These are phyloP conservation scores for Drosophila auraria DNA, from an alignment of 1,140 invertebrate species.

Conservation along the genomic window DNA sequence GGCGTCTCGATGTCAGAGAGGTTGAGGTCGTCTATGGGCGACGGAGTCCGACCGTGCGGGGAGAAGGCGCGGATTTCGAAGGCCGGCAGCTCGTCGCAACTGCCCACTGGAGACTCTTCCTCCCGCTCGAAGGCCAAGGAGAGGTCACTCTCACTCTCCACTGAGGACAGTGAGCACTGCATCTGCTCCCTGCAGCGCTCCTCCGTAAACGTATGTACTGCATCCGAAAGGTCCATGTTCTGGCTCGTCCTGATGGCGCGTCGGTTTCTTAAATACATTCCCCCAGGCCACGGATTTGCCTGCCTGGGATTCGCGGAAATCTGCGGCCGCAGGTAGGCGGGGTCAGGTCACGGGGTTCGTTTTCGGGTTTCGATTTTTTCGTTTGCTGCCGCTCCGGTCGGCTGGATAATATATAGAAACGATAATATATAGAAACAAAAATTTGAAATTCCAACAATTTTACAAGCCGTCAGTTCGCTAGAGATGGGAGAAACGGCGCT, in stretches of 20 bases:
- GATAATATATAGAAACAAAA: constrained; percentile 7
- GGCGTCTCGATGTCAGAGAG: constrained; percentile 58
- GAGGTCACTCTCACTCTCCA: constrained; percentile 76
- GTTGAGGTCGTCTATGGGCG: constrained; percentile 73
- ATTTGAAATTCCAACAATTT: constrained; percentile 35
- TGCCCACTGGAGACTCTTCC: constrained; percentile 28
- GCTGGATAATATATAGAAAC: background rate
- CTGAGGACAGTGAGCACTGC: constrained; percentile 67
- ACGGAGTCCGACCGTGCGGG: constrained; percentile 75
- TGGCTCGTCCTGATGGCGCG: constrained; percentile 10
- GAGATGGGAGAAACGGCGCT: background rate
- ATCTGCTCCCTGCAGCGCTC: constrained; percentile 39
- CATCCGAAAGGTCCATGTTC: constrained; percentile 65
- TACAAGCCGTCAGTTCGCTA: constrained; percentile 11
- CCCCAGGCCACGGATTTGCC: background rate
- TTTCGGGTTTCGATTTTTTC: background rate
- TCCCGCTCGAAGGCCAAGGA: constrained; percentile 76
- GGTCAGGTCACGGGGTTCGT: background rate
- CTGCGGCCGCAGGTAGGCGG: constrained; percentile 28
- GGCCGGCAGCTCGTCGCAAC: constrained; percentile 73
- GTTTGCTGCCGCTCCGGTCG: background rate
- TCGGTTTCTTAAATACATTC: constrained; percentile 43
- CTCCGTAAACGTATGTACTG: constrained; percentile 63
- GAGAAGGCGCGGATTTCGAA: constrained; percentile 78
- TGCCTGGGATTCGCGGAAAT: constrained; percentile 36